A percentile compares a stretch with the other conserved stretches of the same genome.
Evolutionary conservation across 1,140 invertebrate species (phyloP).

Genomic region (Zaprionus capensis): DNA sequence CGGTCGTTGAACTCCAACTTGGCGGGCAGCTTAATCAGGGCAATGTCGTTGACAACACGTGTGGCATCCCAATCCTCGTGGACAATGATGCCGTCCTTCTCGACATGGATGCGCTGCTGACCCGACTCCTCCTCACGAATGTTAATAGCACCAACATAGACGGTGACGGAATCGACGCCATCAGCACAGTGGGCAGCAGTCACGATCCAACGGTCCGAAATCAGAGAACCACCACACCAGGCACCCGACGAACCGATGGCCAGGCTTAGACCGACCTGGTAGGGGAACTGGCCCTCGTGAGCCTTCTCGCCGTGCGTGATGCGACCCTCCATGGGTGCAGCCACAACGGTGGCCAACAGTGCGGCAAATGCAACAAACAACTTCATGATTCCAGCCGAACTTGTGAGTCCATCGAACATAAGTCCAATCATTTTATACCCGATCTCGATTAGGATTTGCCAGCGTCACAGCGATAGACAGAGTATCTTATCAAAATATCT

Average conservation of each 20-base stretch:
- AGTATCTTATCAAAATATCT: constrained; percentile 37
- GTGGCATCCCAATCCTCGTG: constrained; percentile 57
- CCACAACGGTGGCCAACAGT: constrained; percentile 35
- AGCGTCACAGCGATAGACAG: neutral
- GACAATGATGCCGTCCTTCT: constrained; percentile 48
- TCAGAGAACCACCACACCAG: constrained; percentile 77
- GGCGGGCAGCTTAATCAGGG: constrained; percentile 82
- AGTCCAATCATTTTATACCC: constrained; percentile 13
- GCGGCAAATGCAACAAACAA: constrained; percentile 42
- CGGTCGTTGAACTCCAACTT: constrained; percentile 61
- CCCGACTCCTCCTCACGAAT: constrained; percentile 53
- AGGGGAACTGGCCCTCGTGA: constrained; percentile 62
- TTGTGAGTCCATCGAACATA: constrained; percentile 1
- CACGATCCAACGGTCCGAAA: constrained; percentile 65
- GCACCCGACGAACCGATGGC: constrained; percentile 32
- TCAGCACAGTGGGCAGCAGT: constrained; percentile 75
- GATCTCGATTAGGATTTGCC: neutral
- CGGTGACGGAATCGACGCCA: constrained; percentile 42
- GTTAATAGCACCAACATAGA: constrained; percentile 34
- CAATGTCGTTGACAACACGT: constrained; percentile 79
- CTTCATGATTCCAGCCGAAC: constrained; percentile 33
- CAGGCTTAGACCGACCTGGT: constrained; percentile 70
- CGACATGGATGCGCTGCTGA: constrained; percentile 56
- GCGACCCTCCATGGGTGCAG: constrained; percentile 55
- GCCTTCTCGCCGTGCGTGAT: constrained; percentile 68